Evolutionary conservation across 1,140 invertebrate species (phyloP), one percentile per base, ranked within the genome.

Genomic region (Meloidogyne hapla): DNA sequence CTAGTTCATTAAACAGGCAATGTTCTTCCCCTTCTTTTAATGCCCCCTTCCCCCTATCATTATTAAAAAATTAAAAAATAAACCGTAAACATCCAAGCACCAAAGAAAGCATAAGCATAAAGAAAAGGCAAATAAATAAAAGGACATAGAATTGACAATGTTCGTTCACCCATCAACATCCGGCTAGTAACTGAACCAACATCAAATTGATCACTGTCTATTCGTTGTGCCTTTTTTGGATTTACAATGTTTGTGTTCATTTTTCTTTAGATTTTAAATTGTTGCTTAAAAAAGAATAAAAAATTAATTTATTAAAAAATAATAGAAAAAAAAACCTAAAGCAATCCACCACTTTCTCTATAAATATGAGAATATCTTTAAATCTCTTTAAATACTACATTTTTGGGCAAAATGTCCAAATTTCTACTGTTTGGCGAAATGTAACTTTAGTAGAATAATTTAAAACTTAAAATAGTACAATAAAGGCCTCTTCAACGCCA

Each of bases 101-200:
- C 48, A 56, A 56, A 56, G 6, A 56, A 56, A 56, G 48, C 48
- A n/a, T 56, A 56, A 56, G 48, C 48, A 56, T 56, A 56, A 56
- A 56, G 48, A 56, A 56, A 56, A n/a, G 48, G 48, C 18, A 56
- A n/a, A 56, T 56, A 56, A 56, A 56, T 56, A 56, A 56, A 56
- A n/a, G 48, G 48, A 56, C 48, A 56, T n/a, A 56, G n/a, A 56
- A 56, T 56, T n/a, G 48, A 56, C 48, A 56, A 56, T n/a, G 48
- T 56, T 56, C 48, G 48, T 56, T 56, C 18, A n/a, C 48, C 48
- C 3, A 56, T 56, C 3, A 56, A 8, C 48, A 56, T 56, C n/a
- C 48, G 18, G 6, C 48, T 56, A n/a, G 48, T 56, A n/a, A 56
- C n/a, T 56, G 48, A 56, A n/a, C 48, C 48, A n/a, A 56, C 18